Evolutionary conservation across 2,888 invertebrate species (phyloP), one percentile per base, ranked within the genome.

Genomic region (Agonopterix subpropinquella): DNA sequence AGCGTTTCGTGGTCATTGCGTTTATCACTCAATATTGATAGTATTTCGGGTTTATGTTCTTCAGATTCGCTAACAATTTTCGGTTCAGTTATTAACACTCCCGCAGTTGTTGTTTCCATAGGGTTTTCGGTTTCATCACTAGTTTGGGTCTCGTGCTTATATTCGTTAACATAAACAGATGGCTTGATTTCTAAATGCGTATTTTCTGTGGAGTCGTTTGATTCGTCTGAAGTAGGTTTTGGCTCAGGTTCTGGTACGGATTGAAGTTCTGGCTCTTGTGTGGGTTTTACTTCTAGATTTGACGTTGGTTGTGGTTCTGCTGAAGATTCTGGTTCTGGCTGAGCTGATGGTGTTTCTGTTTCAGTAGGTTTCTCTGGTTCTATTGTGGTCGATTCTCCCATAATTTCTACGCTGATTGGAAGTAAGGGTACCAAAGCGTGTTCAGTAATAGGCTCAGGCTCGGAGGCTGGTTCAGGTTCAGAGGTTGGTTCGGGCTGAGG

Each of bases 201-300:
- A 44, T 35, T 47, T 13, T 39, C 15, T 50, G 49, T 11, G 37
- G 35, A 44, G 51, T 51, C 41, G 57, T 35, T 52, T 55, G 52
- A 47, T 18, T 50, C 50, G 15, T 58, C 61, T 7, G 58, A 44
- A 18, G 49, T 47, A 51, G 43, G 67, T 64, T 57, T 59, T n/a
- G 53, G 36, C 41, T 48, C 48, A 39, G 58, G 46, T 37, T 50
- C 50, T 18, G 52, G n/a, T 1, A 10, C 28, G 2, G 18, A 28
- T 28, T 44, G 44, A 1, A 63, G 39, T 53, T 52, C 58, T 0
- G 65, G 59, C 41, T 64, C 56, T 37, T 70, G 52, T 55, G 64
- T 54, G 11, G 69, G 52, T 51, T 67, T 57, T 35, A 62, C 55
- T 55, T 52, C 55, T 18, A 53, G 53, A 48, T 64, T 58, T 55